Conservation (phyloP, 2,888 invertebrate species). For the Meteorus cinctellus region DNA sequence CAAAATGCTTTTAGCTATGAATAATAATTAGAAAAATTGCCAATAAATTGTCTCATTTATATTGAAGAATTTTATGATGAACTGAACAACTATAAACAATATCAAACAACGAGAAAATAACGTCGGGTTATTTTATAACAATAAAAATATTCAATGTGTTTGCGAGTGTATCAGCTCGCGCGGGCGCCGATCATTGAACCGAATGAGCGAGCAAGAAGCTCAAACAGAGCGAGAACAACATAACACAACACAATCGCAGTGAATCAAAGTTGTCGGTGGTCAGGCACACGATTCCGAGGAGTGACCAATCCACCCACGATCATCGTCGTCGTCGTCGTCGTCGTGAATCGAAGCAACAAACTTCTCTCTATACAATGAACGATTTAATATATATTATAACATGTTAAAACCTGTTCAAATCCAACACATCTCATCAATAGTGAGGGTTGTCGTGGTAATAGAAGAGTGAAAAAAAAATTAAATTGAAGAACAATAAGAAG, state of each 20-base stretch:
- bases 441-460: too few species aligned
- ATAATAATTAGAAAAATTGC: too few species aligned
- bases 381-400: constrained; percentile 43
- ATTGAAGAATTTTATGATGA: too few species aligned
- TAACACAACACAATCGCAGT: constrained; percentile 62
- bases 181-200: constrained; percentile 63
- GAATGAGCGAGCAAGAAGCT: constrained; percentile 46
- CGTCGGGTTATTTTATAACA: not conserved
- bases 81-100: not conserved
- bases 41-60: too few species aligned
- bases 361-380: constrained; percentile 21
- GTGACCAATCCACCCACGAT: constrained; percentile 66
- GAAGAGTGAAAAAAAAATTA: not conserved
- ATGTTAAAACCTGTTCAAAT: constrained; percentile 7
- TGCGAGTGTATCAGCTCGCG: not conserved
- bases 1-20: too few species aligned
- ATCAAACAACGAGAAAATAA: not conserved
- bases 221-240: constrained; percentile 38
- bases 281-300: constrained; percentile 63
- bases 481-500: not conserved
- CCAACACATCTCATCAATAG: constrained; percentile 2
- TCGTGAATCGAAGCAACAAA: constrained; percentile 29
- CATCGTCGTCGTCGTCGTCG: constrained; percentile 36
- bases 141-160: not conserved
- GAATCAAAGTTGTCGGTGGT: constrained; percentile 71